Conservation (phyloP, 2,888 invertebrate genomes). For the Tridacna gigas region DNA sequence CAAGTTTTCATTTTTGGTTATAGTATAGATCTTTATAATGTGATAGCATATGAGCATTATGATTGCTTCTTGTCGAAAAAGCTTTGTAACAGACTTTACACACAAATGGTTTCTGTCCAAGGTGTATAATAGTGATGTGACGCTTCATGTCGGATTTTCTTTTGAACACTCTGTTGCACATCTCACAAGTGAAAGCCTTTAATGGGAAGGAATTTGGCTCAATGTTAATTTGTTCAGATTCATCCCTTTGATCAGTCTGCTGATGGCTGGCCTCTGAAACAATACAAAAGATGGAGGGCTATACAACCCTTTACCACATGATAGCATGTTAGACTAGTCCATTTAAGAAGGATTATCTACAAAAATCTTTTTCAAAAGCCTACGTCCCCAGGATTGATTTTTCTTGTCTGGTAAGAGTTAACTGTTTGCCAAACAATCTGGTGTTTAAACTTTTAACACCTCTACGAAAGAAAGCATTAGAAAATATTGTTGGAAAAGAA, state of each 20-base stretch:
- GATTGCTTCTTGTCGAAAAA: constrained; percentile 38
- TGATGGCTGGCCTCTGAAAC: too few species aligned
- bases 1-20: too few species aligned
- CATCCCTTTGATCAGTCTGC: too few species aligned
- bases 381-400: too few species aligned
- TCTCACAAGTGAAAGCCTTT: neutral
- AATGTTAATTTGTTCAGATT: too few species aligned
- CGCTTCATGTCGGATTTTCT: constrained; percentile 10
- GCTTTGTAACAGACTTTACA: constrained; percentile 34
- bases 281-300: neutral
- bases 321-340: neutral
- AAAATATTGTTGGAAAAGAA: too few species aligned
- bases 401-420: too few species aligned
- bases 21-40: neutral
- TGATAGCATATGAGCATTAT: constrained; percentile 17
- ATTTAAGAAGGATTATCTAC: neutral
- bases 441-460: too few species aligned
- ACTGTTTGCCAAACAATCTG: too few species aligned
- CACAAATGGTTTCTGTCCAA: constrained; percentile 30
- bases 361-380: too few species aligned
- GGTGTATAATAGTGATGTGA: constrained; percentile 33
- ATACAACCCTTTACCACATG: neutral
- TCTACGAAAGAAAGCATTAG: too few species aligned
- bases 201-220: neutral
- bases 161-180: constrained; percentile 5